Evolutionary conservation across 2,113 vertebrate species (phyloP).

Genomic region (Cathartes aura): DNA sequence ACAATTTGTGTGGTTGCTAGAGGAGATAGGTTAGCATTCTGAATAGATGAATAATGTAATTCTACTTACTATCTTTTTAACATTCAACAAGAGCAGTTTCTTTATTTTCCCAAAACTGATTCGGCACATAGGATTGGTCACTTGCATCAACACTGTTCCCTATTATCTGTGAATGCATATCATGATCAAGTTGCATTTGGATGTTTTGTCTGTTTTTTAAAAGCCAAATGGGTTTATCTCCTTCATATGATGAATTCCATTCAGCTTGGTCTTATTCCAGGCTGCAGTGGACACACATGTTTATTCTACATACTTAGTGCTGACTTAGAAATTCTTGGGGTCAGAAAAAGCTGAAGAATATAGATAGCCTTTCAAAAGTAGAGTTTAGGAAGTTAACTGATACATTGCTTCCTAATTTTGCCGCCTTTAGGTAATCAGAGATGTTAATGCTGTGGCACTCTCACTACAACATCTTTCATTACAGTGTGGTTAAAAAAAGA

Average conservation of each 20-base stretch:
- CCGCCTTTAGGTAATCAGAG: not conserved
- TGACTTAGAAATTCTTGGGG: not conserved
- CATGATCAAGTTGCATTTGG: not conserved
- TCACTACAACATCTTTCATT: not conserved
- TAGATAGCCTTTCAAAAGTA: not conserved
- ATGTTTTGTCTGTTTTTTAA: not conserved
- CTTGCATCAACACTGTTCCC: not conserved
- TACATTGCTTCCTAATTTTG: not conserved
- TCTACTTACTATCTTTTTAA: not conserved
- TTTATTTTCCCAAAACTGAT: not conserved
- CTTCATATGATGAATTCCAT: not conserved
- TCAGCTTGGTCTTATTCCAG: not conserved
- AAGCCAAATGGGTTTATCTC: not conserved
- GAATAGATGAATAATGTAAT: not conserved
- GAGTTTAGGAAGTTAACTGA: not conserved
- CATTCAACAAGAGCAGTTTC: not conserved
- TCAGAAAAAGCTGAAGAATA: not conserved
- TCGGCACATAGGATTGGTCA: not conserved
- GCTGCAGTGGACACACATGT: not conserved
- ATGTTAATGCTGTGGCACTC: not conserved
- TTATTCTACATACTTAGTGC: not conserved
- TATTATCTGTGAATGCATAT: not conserved
- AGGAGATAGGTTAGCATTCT: not conserved
- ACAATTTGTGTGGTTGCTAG: not conserved
- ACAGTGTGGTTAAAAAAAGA: not conserved